phyloP scores from a whole-genome alignment of 2,113 vertebrate species.

The Tringa solitaria region DNA sequence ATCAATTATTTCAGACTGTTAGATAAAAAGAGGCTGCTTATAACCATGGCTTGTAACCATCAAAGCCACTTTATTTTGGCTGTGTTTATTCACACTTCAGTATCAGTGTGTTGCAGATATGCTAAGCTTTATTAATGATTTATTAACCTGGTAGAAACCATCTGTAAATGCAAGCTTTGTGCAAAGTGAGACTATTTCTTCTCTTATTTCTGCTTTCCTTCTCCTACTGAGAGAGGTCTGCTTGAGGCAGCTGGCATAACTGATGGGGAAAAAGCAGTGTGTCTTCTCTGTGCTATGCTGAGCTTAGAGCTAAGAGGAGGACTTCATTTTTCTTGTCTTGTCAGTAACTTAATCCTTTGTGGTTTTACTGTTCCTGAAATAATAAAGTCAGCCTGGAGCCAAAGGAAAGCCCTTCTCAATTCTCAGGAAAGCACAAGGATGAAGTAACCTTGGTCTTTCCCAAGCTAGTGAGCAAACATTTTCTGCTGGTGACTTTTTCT shows the following conservation, averaged over 20 bases:
- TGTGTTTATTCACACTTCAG: neutral
- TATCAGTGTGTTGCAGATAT: neutral
- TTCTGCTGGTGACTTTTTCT: neutral
- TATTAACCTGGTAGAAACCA: neutral
- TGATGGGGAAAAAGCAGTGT: neutral
- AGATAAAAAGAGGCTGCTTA: neutral
- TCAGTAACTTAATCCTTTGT: slow-evolving; percentile 44
- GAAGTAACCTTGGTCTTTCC: slow-evolving; percentile 23
- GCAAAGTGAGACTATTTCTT: neutral
- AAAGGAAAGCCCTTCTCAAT: slow-evolving; percentile 37
- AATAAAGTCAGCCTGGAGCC: slow-evolving; percentile 1
- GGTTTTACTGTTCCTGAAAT: slow-evolving; percentile 29
- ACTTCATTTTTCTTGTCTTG: slow-evolving; percentile 51
- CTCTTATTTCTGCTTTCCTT: neutral
- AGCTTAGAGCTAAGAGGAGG: slow-evolving; percentile 10
- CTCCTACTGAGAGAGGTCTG: neutral
- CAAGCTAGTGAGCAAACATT: neutral
- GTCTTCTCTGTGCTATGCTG: neutral
- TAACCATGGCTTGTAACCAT: neutral
- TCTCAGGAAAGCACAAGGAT: slow-evolving; percentile 32
- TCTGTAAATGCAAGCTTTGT: neutral
- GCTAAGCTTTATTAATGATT: neutral
- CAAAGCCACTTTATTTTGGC: neutral
- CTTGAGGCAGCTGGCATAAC: neutral
- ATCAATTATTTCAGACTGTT: slow-evolving; percentile 16